phyloP scores from a whole-genome alignment of 2,888 invertebrate genomes.

The Hydriomena furcata region DNA sequence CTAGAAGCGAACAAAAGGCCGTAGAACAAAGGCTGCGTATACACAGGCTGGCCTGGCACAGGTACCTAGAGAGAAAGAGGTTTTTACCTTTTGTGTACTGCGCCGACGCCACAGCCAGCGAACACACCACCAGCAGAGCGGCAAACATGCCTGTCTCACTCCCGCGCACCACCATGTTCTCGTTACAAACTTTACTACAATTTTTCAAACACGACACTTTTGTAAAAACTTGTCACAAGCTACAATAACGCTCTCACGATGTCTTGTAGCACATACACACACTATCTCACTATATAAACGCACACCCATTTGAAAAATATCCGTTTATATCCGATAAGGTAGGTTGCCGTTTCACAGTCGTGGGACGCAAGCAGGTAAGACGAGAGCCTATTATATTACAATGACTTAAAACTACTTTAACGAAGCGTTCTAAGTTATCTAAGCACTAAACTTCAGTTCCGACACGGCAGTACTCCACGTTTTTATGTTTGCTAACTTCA shows the following conservation, averaged over 20 bases:
- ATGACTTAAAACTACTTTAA: constrained; percentile 75
- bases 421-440: constrained; percentile 56
- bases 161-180: constrained; percentile 67
- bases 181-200: constrained; percentile 64
- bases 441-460: constrained; percentile 59
- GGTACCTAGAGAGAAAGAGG: constrained; percentile 64
- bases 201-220: constrained; percentile 69
- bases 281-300: constrained; percentile 77
- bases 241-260: constrained; percentile 64
- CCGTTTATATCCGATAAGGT: constrained; percentile 80
- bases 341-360: constrained; percentile 75
- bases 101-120: constrained; percentile 70
- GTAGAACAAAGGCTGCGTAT: constrained; percentile 65
- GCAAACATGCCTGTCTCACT: constrained; percentile 65
- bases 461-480: constrained; percentile 60
- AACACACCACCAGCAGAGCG: constrained; percentile 67
- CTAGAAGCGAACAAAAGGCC: constrained; percentile 61
- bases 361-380: constrained; percentile 81
- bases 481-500: constrained; percentile 74
- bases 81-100: constrained; percentile 78
- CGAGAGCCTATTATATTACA: constrained; percentile 78
- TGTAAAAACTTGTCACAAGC: constrained; percentile 74
- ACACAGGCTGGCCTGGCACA: constrained; percentile 51
- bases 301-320: constrained; percentile 83
- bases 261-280: constrained; percentile 76